A percentile compares a stretch with the other conserved stretches of the same genome.
phyloP scores from a whole-genome alignment of 1,140 invertebrate genomes.

The Cepaea nemoralis region DNA sequence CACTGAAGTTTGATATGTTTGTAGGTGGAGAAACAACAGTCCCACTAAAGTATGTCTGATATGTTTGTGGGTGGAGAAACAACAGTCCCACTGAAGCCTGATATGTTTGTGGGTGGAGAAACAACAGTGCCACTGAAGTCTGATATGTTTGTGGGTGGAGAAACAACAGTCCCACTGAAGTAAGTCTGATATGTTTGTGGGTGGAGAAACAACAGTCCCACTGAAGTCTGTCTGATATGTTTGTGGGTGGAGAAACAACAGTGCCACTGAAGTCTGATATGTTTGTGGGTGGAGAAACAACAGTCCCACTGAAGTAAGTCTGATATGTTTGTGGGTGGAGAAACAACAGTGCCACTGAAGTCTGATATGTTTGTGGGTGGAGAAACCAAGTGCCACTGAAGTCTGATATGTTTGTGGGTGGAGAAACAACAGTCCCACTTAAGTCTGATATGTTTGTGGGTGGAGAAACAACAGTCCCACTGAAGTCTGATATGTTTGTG shows the following conservation, averaged over 20 bases:
- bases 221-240: conserved; percentile 43
- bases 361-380: too few relatives aligned
- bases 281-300: too few relatives aligned
- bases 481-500: too few relatives aligned
- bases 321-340: background rate
- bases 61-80: conserved; percentile 6
- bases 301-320: conserved; percentile 34
- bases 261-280: too few relatives aligned
- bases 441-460: conserved; percentile 1
- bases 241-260: too few relatives aligned
- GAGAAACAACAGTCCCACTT: conserved; percentile 31
- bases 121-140: too few relatives aligned
- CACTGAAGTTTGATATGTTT: conserved; percentile 68
- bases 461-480: conserved; percentile 35
- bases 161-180: conserved; percentile 35
- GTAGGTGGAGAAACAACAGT: conserved; percentile 53
- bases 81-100: conserved; percentile 37
- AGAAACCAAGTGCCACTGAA: too few relatives aligned
- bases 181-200: background rate
- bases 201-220: conserved; percentile 34
- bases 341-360: conserved; percentile 34
- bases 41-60: conserved; percentile 38
- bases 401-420: too few relatives aligned
- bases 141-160: too few relatives aligned
- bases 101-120: too few relatives aligned